Evolutionary conservation across 2,888 invertebrate genomes (phyloP).

Genomic region (Lottia gigantea): DNA sequence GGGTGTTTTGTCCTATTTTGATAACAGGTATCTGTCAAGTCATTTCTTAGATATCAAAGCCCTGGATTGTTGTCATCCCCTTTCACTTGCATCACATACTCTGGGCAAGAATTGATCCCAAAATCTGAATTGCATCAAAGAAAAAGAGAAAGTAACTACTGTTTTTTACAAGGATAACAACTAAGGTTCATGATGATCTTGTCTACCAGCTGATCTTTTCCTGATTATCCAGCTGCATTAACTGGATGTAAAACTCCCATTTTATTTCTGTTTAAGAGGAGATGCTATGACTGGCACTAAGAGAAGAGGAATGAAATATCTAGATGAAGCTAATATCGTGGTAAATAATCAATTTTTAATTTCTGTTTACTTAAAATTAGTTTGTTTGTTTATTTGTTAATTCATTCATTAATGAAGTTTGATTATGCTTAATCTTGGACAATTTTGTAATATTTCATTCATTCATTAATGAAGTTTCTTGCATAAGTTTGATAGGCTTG

Average conservation of each 20-base stretch:
- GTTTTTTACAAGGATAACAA: too few relatives aligned
- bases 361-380: neutral
- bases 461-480: too few relatives aligned
- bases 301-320: constrained; percentile 75
- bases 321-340: constrained; percentile 74
- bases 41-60: too few relatives aligned
- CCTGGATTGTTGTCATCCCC: neutral
- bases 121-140: too few relatives aligned
- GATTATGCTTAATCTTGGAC: neutral
- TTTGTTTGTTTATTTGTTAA: neutral
- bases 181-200: too few relatives aligned
- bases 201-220: too few relatives aligned
- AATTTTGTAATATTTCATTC: neutral
- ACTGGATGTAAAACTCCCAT: too few relatives aligned
- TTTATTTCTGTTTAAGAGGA: constrained; percentile 69
- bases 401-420: neutral
- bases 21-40: constrained; percentile 55
- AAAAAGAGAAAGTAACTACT: too few relatives aligned
- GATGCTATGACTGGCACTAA: constrained; percentile 75
- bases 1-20: constrained; percentile 75
- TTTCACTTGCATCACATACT: too few relatives aligned
- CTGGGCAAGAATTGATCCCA: too few relatives aligned
- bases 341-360: constrained; percentile 50
- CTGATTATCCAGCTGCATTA: too few relatives aligned
- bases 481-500: too few relatives aligned